A percentile compares a stretch with the other conserved stretches of the same genome.
These are phyloP conservation scores for Nebria salina DNA, from an alignment of 2,888 invertebrate species.

Conservation along the genomic window DNA sequence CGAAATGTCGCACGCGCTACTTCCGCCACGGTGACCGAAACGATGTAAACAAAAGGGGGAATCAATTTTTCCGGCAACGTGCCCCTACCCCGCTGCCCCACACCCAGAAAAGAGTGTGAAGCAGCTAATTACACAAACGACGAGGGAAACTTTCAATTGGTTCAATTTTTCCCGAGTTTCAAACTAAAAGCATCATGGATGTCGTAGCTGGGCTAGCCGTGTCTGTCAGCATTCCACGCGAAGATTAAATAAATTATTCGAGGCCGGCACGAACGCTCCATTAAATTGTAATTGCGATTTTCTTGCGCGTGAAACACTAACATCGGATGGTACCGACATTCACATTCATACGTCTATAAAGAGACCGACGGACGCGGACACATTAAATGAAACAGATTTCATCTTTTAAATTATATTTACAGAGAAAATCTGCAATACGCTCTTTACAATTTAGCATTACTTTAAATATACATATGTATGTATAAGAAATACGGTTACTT, in stretches of 20 bases:
- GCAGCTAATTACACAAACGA: constrained; percentile 31
- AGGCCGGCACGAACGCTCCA: constrained; percentile 43
- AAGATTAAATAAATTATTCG: constrained; percentile 44
- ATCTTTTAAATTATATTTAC: neutral
- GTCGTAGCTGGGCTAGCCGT: neutral
- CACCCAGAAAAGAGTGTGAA: constrained; percentile 21
- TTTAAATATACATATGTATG: too few species aligned
- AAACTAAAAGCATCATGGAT: constrained; percentile 2
- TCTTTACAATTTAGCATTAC: too few species aligned
- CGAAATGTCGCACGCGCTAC: neutral
- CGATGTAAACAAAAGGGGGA: constrained; percentile 18
- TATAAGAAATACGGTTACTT: too few species aligned
- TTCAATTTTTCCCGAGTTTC: constrained; percentile 42
- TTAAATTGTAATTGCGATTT: constrained; percentile 46
- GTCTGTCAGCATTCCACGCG: constrained; percentile 40
- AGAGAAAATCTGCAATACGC: neutral
- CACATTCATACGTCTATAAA: neutral
- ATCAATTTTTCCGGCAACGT: constrained; percentile 36
- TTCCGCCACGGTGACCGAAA: constrained; percentile 12
- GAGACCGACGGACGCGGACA: too few species aligned
- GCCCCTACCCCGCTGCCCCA: too few species aligned
- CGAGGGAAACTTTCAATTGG: constrained; percentile 39
- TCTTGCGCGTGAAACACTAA: constrained; percentile 14
- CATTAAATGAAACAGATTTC: neutral
- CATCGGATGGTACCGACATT: constrained; percentile 12